phyloP scores from a whole-genome alignment of 2,888 invertebrate genomes.

The Tenthredo amoena region DNA sequence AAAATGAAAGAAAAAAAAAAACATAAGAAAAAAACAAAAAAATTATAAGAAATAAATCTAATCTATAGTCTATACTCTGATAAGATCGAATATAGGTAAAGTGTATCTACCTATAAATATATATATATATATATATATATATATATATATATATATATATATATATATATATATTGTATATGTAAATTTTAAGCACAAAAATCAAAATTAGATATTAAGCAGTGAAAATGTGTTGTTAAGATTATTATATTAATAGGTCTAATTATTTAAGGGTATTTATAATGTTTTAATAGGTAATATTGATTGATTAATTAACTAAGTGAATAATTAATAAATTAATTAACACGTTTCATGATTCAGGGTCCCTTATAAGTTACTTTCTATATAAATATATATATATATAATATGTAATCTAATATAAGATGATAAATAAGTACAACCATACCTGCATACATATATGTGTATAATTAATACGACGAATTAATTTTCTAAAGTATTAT shows the following conservation, averaged over 20 bases:
- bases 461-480: conserved; percentile 35
- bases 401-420: neutral
- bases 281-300: conserved; percentile 1
- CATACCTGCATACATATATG: conserved; percentile 55
- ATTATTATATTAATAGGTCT: neutral
- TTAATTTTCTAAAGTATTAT: conserved; percentile 55
- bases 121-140: neutral
- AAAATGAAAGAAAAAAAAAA: neutral
- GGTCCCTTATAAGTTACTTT: conserved; percentile 65
- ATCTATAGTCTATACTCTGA: conserved; percentile 30
- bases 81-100: neutral
- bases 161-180: conserved; percentile 25
- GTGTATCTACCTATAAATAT: conserved; percentile 1
- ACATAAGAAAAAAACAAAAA: neutral
- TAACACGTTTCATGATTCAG: conserved; percentile 67
- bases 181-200: conserved; percentile 53
- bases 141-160: neutral
- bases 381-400: conserved; percentile 10
- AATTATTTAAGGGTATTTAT: neutral
- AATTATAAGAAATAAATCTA: conserved; percentile 16
- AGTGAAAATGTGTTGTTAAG: neutral
- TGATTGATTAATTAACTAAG: neutral
- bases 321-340: conserved; percentile 50
- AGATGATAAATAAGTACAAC: conserved; percentile 3
- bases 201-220: conserved; percentile 46